Percentiles rank a stretch among this genome's conserved stretches.
These are phyloP conservation scores for Hemithea aestivaria DNA, from an alignment of 2,888 invertebrate species.

Conservation along the genomic window DNA sequence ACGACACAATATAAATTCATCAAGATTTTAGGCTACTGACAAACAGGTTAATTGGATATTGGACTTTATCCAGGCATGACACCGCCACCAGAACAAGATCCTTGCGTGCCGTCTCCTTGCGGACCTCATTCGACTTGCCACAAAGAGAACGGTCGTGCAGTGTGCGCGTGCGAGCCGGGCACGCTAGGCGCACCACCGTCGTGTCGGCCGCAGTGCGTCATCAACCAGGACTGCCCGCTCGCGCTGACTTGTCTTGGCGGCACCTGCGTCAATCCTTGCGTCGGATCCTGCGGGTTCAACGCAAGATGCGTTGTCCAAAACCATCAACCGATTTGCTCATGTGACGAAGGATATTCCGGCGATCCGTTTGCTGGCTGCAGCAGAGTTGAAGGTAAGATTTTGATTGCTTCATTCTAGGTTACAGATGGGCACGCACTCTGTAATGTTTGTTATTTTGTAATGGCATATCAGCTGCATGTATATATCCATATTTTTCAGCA, in stretches of 20 bases:
- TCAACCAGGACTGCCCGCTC: constrained; percentile 88
- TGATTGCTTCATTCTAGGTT: constrained; percentile 2
- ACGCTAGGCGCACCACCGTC: constrained; percentile 89
- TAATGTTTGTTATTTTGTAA: constrained; percentile 13
- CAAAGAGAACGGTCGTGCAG: constrained; percentile 81
- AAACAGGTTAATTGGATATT: too few relatives aligned
- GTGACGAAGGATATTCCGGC: constrained; percentile 86
- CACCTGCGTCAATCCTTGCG: constrained; percentile 87
- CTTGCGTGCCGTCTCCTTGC: constrained; percentile 84
- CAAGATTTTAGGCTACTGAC: too few relatives aligned
- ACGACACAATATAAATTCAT: too few relatives aligned
- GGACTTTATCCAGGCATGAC: constrained; percentile 48
- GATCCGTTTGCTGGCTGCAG: constrained; percentile 89
- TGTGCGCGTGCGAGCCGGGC: constrained; percentile 85
- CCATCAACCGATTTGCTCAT: constrained; percentile 87
- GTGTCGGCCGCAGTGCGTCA: constrained; percentile 87
- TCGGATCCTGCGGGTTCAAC: constrained; percentile 87
- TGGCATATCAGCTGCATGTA: constrained; percentile 14
- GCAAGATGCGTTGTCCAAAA: constrained; percentile 86
- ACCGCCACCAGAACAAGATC: constrained; percentile 64
- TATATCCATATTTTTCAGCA: constrained; percentile 59
- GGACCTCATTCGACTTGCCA: constrained; percentile 83
- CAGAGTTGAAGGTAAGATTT: constrained; percentile 77
- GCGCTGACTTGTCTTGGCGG: constrained; percentile 85
- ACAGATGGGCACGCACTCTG: constrained; percentile 9